A percentile compares a stretch with the other conserved stretches of the same genome.
Evolutionary conservation across 2,113 vertebrate genomes (phyloP).

Genomic region (Lamprotornis superbus): DNA sequence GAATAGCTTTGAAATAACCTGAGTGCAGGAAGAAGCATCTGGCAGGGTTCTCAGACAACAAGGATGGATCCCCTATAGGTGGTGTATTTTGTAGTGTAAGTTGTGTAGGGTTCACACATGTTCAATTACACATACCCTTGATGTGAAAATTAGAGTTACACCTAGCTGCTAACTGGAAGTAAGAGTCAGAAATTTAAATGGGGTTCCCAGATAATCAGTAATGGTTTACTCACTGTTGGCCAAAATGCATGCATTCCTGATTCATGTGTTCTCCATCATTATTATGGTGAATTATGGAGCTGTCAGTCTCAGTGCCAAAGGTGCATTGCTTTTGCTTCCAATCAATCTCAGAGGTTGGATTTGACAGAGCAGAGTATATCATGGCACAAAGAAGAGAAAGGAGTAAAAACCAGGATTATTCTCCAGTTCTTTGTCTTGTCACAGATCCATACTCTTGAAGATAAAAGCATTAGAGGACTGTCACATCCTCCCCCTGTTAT

Average conservation of each 20-base stretch:
- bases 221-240: rapidly evolving
- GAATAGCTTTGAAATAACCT: background rate
- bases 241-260: rapidly evolving
- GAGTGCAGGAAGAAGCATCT: background rate
- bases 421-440: background rate
- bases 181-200: background rate
- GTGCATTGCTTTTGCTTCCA: background rate
- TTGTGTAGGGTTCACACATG: rapidly evolving
- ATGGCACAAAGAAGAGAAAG: background rate
- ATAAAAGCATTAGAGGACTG: background rate
- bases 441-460: background rate
- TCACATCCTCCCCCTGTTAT: background rate
- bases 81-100: background rate
- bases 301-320: background rate
- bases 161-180: background rate
- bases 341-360: background rate
- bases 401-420: background rate
- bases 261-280: background rate
- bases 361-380: background rate
- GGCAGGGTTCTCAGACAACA: background rate
- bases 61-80: background rate
- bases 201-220: background rate
- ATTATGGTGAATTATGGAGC: background rate
- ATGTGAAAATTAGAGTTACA: background rate
- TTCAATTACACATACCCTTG: background rate